Conservation (phyloP, 1,140 invertebrate species). For the Pteromalus puparum region DNA sequence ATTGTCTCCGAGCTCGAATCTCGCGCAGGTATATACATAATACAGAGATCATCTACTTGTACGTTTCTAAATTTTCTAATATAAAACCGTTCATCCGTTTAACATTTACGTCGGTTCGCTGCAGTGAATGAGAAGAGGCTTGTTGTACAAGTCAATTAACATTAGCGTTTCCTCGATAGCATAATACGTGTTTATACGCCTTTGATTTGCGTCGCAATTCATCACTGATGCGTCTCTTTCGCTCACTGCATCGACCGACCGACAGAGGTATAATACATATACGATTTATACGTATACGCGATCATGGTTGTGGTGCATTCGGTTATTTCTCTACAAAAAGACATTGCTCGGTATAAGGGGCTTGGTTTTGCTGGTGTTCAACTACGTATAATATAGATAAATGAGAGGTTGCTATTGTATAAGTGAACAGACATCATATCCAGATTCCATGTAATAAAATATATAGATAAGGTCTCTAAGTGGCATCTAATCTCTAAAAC, state of each 20-base stretch:
- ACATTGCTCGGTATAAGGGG: conserved; percentile 13
- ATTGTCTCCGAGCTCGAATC: conserved; percentile 19
- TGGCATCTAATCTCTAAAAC: conserved; percentile 39
- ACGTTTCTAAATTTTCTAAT: conserved; percentile 33
- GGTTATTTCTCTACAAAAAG: conserved; percentile 29
- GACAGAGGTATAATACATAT: background rate
- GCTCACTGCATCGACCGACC: background rate
- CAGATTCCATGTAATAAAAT: background rate
- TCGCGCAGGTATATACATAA: background rate
- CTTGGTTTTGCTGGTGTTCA: conserved; percentile 18
- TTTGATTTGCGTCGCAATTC: background rate
- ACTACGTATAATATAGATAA: conserved; percentile 19
- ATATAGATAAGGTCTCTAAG: conserved; percentile 22
- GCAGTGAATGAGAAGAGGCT: conserved; percentile 22
- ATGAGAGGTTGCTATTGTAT: background rate
- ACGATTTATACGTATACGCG: background rate
- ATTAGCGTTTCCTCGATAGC: background rate
- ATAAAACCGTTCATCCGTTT: background rate
- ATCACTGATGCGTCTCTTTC: background rate
- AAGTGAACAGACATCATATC: conserved; percentile 3
- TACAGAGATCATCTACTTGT: background rate
- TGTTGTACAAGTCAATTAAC: background rate
- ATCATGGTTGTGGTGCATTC: conserved; percentile 29
- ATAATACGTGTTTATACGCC: too few species aligned
- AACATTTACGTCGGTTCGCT: conserved; percentile 49